phyloP scores from a whole-genome alignment of 2,888 invertebrate species.

The Yponomeuta malinellus region DNA sequence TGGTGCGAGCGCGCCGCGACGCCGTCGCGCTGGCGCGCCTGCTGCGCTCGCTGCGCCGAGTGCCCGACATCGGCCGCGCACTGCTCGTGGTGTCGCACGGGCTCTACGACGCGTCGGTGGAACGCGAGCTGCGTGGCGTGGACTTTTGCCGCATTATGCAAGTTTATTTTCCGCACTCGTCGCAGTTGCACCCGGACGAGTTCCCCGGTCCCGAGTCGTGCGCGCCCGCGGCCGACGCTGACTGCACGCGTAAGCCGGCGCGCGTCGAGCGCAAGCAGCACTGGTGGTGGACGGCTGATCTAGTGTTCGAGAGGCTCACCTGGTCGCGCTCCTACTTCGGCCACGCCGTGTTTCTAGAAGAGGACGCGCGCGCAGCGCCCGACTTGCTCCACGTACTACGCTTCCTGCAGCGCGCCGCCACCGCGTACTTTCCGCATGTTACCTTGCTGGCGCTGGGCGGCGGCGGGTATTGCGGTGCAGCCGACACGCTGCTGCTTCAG shows the following conservation, averaged over 20 bases:
- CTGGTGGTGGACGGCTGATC: background rate
- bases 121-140: background rate
- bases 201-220: too few relatives aligned
- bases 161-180: too few relatives aligned
- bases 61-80: too few relatives aligned
- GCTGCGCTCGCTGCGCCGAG: constrained; percentile 22
- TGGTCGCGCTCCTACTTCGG: background rate
- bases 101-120: constrained; percentile 17
- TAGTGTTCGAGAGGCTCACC: background rate
- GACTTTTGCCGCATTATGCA: too few relatives aligned
- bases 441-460: too few relatives aligned
- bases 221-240: constrained; percentile 16
- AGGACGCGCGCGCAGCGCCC: too few relatives aligned
- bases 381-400: background rate
- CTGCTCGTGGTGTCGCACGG: constrained; percentile 18
- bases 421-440: background rate
- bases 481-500: too few relatives aligned
- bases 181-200: too few relatives aligned
- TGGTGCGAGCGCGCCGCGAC: constrained; percentile 16
- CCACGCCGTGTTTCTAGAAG: background rate
- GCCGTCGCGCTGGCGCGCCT: constrained; percentile 18
- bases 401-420: background rate
- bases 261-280: background rate
- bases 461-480: too few relatives aligned
- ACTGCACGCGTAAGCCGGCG: background rate